These are phyloP conservation scores for Sphyrna mokarran DNA, from an alignment of 2,113 vertebrate genomes.

Conservation along the genomic window DNA sequence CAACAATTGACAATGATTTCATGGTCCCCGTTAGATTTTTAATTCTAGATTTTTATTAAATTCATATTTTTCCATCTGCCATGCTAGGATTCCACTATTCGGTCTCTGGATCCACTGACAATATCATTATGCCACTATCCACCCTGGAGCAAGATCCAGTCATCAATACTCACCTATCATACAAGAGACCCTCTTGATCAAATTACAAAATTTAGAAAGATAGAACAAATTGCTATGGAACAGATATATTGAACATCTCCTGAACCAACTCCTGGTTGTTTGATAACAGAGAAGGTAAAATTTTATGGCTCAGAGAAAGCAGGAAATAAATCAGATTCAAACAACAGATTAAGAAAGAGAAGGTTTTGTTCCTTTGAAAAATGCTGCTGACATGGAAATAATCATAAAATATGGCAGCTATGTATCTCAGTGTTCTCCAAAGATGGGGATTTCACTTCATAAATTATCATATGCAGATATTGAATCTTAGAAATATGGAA, in stretches of 20 bases:
- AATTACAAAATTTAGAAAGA: background rate
- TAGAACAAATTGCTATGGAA: background rate
- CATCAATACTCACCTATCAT: background rate
- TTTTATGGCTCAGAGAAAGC: background rate
- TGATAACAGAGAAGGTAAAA: background rate
- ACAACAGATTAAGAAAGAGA: background rate
- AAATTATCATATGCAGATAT: background rate
- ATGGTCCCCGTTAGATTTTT: no score
- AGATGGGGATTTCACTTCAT: background rate
- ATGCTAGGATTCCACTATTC: no score
- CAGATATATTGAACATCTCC: background rate
- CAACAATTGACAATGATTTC: no score
- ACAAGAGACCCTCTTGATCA: background rate
- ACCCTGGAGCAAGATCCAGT: background rate
- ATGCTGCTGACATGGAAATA: background rate
- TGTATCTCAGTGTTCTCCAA: background rate
- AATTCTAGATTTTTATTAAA: no score
- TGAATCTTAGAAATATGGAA: background rate
- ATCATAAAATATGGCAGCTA: background rate
- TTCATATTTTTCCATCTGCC: no score
- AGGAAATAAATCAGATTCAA: background rate
- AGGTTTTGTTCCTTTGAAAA: background rate
- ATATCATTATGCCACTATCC: no score
- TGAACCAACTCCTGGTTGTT: background rate
- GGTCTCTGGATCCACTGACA: no score